Evolutionary conservation across 37 sponge, comb jelly and placozoan species (phyloP), one percentile per base, ranked within the genome.

Genomic region (Aplysina aerophoba): DNA sequence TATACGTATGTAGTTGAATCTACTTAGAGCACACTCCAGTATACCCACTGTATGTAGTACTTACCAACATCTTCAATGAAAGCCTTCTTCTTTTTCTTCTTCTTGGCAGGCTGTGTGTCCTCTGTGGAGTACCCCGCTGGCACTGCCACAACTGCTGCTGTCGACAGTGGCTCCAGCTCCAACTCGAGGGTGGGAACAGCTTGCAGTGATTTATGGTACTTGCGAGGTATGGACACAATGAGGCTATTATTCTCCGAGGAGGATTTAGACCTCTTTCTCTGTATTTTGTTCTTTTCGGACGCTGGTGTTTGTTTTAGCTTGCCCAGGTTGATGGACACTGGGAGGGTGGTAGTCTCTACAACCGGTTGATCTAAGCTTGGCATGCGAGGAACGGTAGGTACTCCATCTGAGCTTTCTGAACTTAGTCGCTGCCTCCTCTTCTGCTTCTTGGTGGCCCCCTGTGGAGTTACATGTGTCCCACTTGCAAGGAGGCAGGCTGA

Each of bases 21-120:
- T 8, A 44, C 50, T 11, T 44, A 44, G 50, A 44, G 6, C 8
- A 8, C 50, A 44, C 50, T 44, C 3, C 34, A 69, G 64, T 2
- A n/a, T 62, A 4, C 24, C 64, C 11, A 13, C 12, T 2, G 28
- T 62, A 28, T 44, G 50, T 8, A 44, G 50, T 44, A 44, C 64
- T 20, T 36, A 75, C 78, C 78, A 75, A 36, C 40, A 22, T 30
- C 53, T 41, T 75, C 78, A 17, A 75, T 4, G 1, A 53, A 17
- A 75, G 54, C 54, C 37, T 75, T 75, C 5, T 71, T 28, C 28
- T 71, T 71, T 54, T 69, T 69, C 34, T 75, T 75, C 54, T 75
- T 75, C 40, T 39, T 39, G 2, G 16, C 16, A 75, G 21, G 20
- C 15, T 25, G 2, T 6, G 78, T 16, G 37, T 53, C 54, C 37